A percentile compares a stretch with the other conserved stretches of the same genome.
Conservation (phyloP, 1,140 invertebrate species). For the Anastatus disparis region DNA sequence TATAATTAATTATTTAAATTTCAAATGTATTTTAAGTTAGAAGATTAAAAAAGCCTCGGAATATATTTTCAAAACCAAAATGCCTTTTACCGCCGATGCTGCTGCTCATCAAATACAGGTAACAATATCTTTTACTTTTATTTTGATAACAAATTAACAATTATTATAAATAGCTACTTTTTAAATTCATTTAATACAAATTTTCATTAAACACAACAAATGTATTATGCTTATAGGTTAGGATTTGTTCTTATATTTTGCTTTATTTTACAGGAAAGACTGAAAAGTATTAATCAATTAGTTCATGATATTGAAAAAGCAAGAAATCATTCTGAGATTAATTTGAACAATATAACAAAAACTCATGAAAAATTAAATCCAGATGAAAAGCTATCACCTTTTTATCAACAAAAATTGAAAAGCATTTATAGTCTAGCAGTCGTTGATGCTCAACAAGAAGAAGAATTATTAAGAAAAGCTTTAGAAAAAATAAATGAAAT, state of each 20-base stretch:
- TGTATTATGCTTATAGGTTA: too few species aligned
- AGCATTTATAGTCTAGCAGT: constrained; percentile 83
- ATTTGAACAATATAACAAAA: constrained; percentile 81
- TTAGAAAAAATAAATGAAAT: constrained; percentile 92
- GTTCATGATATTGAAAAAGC: constrained; percentile 86
- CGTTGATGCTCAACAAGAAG: constrained; percentile 84
- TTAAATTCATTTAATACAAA: background rate
- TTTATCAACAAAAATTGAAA: constrained; percentile 81
- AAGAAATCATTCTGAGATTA: constrained; percentile 79
- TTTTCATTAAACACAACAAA: too few species aligned
- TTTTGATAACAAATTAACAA: constrained; percentile 3
- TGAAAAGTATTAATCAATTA: constrained; percentile 80
- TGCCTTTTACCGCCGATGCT: constrained; percentile 81
- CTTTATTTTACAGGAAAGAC: constrained; percentile 73
- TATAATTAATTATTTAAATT: background rate
- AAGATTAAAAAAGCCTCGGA: too few species aligned
- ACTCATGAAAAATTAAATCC: constrained; percentile 80
- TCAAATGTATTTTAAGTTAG: too few species aligned
- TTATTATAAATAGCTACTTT: background rate
- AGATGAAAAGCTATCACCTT: constrained; percentile 74
- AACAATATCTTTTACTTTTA: constrained; percentile 31
- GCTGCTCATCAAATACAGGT: constrained; percentile 81
- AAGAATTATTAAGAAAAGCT: constrained; percentile 83
- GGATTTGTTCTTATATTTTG: background rate
- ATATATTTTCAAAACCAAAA: constrained; percentile 53